These are phyloP conservation scores for Aplysia californica DNA, from an alignment of 1,140 invertebrate species.

Conservation along the genomic window DNA sequence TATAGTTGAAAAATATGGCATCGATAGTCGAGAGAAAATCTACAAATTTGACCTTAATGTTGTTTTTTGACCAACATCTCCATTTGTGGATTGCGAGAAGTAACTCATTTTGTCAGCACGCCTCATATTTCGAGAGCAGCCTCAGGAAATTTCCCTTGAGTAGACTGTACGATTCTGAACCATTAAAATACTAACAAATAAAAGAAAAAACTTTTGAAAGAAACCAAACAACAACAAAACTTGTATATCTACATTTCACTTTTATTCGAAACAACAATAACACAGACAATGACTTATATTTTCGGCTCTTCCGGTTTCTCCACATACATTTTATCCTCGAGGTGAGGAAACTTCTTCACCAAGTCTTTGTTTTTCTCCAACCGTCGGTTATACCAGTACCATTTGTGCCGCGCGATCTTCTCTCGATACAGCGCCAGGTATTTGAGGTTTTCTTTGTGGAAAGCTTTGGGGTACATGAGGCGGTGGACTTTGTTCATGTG, in stretches of 20 bases:
- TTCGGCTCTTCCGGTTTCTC: constrained; percentile 2
- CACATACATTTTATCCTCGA: constrained; percentile 29
- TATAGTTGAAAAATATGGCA: too few relatives aligned
- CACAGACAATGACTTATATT: neutral
- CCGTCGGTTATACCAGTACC: constrained; percentile 8
- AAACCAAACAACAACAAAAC: neutral
- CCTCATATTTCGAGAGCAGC: too few relatives aligned
- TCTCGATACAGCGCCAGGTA: constrained; percentile 44
- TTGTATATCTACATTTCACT: neutral
- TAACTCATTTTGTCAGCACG: too few relatives aligned
- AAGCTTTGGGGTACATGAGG: constrained; percentile 23
- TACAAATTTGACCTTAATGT: too few relatives aligned
- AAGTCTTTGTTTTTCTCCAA: constrained; percentile 24
- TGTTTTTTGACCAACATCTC: too few relatives aligned
- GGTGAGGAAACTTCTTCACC: constrained; percentile 45
- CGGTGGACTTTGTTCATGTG: constrained; percentile 40
- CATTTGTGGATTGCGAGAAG: too few relatives aligned
- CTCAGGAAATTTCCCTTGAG: neutral
- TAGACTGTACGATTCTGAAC: neutral
- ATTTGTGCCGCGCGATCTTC: constrained; percentile 23
- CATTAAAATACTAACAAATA: neutral
- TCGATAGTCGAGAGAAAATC: too few relatives aligned
- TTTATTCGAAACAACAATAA: neutral
- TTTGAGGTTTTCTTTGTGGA: constrained; percentile 16
- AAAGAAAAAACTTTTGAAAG: neutral